These are phyloP conservation scores for Catagonus wagneri DNA, from an alignment of 2,113 vertebrate genomes.

Conservation along the genomic window DNA sequence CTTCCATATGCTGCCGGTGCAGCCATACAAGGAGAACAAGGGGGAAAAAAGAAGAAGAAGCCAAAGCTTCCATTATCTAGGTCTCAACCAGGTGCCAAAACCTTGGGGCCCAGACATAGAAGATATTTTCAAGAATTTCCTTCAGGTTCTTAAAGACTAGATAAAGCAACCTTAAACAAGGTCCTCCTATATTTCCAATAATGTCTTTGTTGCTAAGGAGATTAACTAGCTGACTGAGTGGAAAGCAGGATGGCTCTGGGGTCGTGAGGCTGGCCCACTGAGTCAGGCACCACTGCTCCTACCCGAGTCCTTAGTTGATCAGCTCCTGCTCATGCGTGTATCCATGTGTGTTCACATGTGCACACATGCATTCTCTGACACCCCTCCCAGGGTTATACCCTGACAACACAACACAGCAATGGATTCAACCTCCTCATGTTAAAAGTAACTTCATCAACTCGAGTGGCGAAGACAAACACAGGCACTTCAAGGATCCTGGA, in stretches of 20 bases:
- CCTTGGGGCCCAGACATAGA: neutral
- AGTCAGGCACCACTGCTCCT: neutral
- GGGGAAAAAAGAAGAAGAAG: neutral
- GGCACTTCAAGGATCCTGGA: neutral
- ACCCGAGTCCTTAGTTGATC: neutral
- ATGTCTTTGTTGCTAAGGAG: neutral
- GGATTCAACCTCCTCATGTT: neutral
- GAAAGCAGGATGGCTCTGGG: neutral
- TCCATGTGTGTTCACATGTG: neutral
- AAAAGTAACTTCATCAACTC: neutral
- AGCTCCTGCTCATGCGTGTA: neutral
- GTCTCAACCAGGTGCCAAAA: neutral
- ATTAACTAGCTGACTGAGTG: neutral
- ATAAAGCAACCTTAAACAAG: neutral
- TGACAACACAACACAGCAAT: neutral
- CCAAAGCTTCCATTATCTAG: neutral
- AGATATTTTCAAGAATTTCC: neutral
- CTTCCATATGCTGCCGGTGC: no score
- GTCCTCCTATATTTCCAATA: neutral
- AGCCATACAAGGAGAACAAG: no score
- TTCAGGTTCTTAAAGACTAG: constrained; percentile 27
- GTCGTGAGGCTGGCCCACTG: accelerated
- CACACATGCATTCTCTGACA: neutral
- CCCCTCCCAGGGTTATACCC: neutral
- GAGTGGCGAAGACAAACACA: neutral